Evolutionary conservation across 2,888 invertebrate genomes (phyloP).

Genomic region (Mimumesa dahlbomi): DNA sequence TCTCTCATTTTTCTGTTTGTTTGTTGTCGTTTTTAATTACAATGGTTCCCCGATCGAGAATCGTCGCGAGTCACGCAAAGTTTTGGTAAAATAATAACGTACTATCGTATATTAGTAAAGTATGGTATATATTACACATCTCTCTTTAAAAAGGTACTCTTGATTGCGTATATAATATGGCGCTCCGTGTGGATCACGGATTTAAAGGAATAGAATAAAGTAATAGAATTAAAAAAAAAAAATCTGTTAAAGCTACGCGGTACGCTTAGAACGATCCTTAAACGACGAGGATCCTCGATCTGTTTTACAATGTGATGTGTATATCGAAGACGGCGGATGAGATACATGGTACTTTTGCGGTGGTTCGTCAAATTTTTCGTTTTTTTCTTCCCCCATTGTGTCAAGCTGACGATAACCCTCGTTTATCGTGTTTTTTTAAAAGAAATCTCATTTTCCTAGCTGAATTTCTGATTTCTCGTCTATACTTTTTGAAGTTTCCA

Average conservation of each 20-base stretch:
- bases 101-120: constrained; percentile 18
- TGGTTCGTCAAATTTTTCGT: no score
- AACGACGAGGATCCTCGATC: constrained; percentile 36
- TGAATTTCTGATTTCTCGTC: no score
- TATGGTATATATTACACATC: constrained; percentile 15
- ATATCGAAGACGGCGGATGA: constrained; percentile 46
- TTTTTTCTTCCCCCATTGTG: no score
- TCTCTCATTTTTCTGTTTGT: no score
- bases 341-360: background rate
- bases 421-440: no score
- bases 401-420: no score
- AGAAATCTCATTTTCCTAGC: no score
- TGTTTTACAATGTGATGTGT: constrained; percentile 9
- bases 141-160: constrained; percentile 26
- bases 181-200: background rate
- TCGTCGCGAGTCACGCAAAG: no score
- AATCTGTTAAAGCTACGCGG: background rate
- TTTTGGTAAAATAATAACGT: constrained; percentile 5
- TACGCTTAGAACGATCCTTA: background rate
- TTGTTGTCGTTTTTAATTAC: background rate
- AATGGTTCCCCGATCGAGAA: no score
- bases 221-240: background rate
- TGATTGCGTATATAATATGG: constrained; percentile 10
- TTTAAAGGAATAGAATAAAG: background rate
- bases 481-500: no score